Evolutionary conservation across 1,140 invertebrate genomes (phyloP).

Genomic region (Sitodiplosis mosellana): DNA sequence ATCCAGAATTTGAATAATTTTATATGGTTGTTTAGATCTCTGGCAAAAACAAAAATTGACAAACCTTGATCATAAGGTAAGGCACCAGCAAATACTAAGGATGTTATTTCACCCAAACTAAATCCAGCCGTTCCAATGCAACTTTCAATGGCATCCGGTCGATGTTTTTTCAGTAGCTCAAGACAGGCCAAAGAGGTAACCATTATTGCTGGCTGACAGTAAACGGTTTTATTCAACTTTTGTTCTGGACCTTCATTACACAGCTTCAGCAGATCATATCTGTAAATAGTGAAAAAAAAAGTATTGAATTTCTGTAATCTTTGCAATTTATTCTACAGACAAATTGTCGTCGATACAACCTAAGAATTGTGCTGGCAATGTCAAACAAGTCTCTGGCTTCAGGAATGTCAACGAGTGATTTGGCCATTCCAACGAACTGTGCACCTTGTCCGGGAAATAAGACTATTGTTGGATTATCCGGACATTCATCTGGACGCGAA

Average conservation of each 20-base stretch:
- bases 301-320: too few species aligned
- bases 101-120: slow-evolving; percentile 86
- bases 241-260: slow-evolving; percentile 68
- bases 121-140: slow-evolving; percentile 80
- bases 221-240: slow-evolving; percentile 58
- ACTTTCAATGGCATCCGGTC: slow-evolving; percentile 52
- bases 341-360: too few species aligned
- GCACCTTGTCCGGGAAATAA: slow-evolving; percentile 86
- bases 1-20: too few species aligned
- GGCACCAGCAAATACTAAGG: slow-evolving; percentile 73
- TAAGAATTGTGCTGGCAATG: slow-evolving; percentile 65
- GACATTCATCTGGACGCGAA: slow-evolving; percentile 32
- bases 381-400: slow-evolving; percentile 66
- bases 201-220: slow-evolving; percentile 77
- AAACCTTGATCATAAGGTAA: slow-evolving; percentile 65
- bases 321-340: too few species aligned
- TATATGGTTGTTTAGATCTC: too few species aligned
- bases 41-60: too few species aligned
- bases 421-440: slow-evolving; percentile 79
- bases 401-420: slow-evolving; percentile 53
- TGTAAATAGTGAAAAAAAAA: too few species aligned
- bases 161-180: slow-evolving; percentile 57
- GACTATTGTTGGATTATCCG: slow-evolving; percentile 49
- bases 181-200: slow-evolving; percentile 79
- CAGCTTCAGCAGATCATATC: slow-evolving; percentile 67